Percentiles rank a stretch among this genome's conserved stretches.
phyloP scores from a whole-genome alignment of 2,113 vertebrate species.

The Cheilinus undulatus region DNA sequence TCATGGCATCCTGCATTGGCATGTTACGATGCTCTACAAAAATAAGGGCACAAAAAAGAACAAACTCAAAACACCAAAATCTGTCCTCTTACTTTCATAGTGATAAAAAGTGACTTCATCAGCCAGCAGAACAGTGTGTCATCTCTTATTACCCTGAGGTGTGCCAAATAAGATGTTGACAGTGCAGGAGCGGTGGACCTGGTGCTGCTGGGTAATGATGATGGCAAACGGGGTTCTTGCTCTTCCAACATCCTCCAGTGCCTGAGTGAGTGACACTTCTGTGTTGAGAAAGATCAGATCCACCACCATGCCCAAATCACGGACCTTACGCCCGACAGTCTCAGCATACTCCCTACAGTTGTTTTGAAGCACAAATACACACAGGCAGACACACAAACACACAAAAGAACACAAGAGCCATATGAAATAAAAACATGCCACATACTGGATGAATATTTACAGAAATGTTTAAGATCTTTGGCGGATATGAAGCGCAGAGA shows the following conservation, averaged over 20 bases:
- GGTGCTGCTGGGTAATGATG: conserved; percentile 97
- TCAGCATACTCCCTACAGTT: conserved; percentile 93
- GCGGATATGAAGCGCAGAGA: background rate
- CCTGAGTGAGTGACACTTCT: conserved; percentile 95
- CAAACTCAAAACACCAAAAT: background rate
- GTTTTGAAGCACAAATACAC: conserved; percentile 43
- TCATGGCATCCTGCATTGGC: conserved; percentile 97
- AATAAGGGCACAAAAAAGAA: background rate
- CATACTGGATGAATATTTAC: background rate
- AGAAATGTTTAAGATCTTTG: background rate
- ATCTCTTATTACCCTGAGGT: conserved; percentile 89
- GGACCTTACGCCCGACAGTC: conserved; percentile 95
- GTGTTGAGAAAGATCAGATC: conserved; percentile 99
- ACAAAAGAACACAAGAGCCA: conserved; percentile 1
- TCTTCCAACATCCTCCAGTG: conserved; percentile 95
- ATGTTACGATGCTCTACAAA: conserved; percentile 95
- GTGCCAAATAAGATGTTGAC: conserved; percentile 99
- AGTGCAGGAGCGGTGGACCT: conserved; percentile 97
- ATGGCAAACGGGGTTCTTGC: conserved; percentile 97
- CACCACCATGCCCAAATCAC: conserved; percentile 97
- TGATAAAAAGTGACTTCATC: too few species aligned
- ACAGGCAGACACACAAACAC: background rate
- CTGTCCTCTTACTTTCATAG: background rate
- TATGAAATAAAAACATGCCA: conserved; percentile 61
- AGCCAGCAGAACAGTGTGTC: fast-evolving